These are phyloP conservation scores for Pyrrhura leucotis DNA, from an alignment of 2,797 vertebrate genomes.

Conservation along the genomic window DNA sequence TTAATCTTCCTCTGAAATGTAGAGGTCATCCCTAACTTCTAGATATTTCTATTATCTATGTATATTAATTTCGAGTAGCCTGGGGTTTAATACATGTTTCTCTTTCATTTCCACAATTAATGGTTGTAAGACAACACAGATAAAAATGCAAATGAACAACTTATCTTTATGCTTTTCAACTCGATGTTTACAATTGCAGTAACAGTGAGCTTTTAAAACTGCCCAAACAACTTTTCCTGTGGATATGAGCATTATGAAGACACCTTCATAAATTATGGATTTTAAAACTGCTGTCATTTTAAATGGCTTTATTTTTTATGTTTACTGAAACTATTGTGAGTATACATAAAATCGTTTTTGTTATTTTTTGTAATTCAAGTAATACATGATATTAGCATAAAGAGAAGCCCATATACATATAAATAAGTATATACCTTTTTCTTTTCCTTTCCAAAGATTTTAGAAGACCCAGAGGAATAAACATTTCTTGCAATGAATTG, in stretches of 20 bases:
- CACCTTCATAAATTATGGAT: conserved; percentile 36
- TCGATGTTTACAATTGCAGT: conserved; percentile 45
- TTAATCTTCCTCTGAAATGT: neutral
- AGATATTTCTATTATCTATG: conserved; percentile 11
- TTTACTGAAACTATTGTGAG: conserved; percentile 6
- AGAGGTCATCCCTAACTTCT: conserved; percentile 40
- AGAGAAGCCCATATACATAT: neutral
- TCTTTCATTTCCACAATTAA: conserved; percentile 55
- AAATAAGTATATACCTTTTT: neutral
- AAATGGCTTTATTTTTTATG: neutral
- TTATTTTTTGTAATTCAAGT: neutral
- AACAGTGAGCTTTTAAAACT: conserved; percentile 41
- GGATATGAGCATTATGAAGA: conserved; percentile 36
- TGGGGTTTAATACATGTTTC: conserved; percentile 13
- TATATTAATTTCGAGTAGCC: conserved; percentile 43
- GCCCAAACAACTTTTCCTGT: conserved; percentile 25
- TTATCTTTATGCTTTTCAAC: conserved; percentile 49
- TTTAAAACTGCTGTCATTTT: conserved; percentile 30
- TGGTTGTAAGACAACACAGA: conserved; percentile 59
- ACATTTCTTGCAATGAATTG: neutral
- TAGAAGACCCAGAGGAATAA: conserved; percentile 9
- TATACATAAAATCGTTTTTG: neutral
- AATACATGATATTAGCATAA: neutral
- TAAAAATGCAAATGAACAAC: conserved; percentile 36
- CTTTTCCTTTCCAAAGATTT: conserved; percentile 3